These are phyloP conservation scores for Leucania comma DNA, from an alignment of 2,888 invertebrate species.

Conservation along the genomic window DNA sequence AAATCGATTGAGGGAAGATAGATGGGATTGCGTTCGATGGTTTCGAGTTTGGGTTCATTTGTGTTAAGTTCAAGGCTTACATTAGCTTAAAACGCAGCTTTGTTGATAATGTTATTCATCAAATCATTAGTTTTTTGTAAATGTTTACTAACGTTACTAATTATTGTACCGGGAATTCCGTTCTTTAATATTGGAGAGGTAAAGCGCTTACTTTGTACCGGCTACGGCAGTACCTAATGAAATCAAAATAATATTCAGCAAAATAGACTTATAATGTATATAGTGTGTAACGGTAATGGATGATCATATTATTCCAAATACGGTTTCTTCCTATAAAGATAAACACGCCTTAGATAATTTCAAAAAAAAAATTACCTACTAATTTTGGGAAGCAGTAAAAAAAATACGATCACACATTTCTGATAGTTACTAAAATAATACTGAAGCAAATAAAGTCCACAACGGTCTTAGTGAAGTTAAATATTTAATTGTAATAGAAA, in stretches of 20 bases:
- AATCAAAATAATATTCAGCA: background rate
- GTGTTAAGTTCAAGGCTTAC: background rate
- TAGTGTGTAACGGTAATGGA: background rate
- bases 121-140: background rate
- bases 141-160: background rate
- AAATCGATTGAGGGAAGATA: conserved; percentile 5
- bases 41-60: background rate
- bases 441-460: too few species aligned
- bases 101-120: background rate
- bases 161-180: background rate
- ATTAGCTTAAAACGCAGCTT: background rate
- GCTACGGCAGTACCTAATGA: background rate
- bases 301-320: too few species aligned
- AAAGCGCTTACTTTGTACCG: background rate
- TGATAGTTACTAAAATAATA: background rate
- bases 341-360: too few species aligned
- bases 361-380: too few species aligned
- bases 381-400: too few species aligned
- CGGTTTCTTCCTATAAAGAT: too few species aligned
- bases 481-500: background rate
- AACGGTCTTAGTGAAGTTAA: background rate
- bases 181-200: background rate
- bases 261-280: background rate
- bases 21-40: background rate
- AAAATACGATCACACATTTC: too few species aligned